Evolutionary conservation across 2,888 invertebrate genomes (phyloP), one percentile per base, ranked within the genome.

Genomic region (Ophonus ardosiacus): DNA sequence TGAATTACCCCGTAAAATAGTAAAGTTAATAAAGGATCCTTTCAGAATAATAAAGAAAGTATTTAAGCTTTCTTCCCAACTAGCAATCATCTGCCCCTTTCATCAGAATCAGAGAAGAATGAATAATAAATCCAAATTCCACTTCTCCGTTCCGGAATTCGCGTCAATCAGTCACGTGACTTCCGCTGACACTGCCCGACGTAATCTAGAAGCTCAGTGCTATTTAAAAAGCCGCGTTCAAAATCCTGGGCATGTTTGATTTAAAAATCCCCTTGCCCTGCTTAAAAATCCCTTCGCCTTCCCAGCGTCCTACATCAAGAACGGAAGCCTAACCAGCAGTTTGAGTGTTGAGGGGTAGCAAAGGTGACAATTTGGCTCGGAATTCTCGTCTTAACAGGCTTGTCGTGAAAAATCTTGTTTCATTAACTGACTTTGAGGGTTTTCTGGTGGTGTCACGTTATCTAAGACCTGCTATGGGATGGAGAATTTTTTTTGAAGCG

Each of bases 391-490:
- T 89, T 90, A 89, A 90, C 90, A 88, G 89, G 89, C 87, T 89
- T 88, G 90, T 90, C 90, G 89, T 89, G 90, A 91, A 91, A 91
- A 91, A 91, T 91, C 90, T 90, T 89, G 90, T 91, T 91, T 91
- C 91, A 91, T 91, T 91, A 91, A 90, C 90, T 91, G 90, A 89
- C 90, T 90, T 89, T 90, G 89, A 88, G 89, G 89, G 89, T 89
- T 89, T 31, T 85, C 86, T 86, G 86, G 86, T 81, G 40, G 31
- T 87, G 87, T 88, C 15, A 15, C 7, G 17, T 88, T 88, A 88
- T 88, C 88, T 87, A 63, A 85, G 88, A 87, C 31, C 31, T 31
- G 31, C 3, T 31, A 5, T 5, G 5, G 31, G 31, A 31, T 31
- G 31, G 31, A 31, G 21, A 76, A 15, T 76, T 43, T 76, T 76